Conservation (phyloP, 2,797 vertebrate genomes). For the Astyanax mexicanus region DNA sequence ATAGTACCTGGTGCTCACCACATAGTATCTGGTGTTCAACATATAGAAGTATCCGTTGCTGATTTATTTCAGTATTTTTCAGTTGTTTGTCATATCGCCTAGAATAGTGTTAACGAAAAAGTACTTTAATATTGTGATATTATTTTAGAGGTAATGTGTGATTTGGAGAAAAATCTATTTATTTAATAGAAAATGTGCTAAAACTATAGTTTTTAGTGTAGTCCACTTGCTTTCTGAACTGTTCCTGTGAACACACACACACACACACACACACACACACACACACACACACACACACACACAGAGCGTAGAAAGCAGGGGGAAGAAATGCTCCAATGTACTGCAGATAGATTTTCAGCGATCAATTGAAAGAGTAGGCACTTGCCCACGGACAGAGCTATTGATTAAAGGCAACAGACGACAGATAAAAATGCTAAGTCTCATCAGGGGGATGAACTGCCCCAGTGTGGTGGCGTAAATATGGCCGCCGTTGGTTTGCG, state of each 20-base stretch:
- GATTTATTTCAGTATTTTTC: too few relatives aligned
- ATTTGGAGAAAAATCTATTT: constrained; percentile 34
- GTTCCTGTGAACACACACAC: constrained; percentile 3
- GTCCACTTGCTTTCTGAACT: constrained; percentile 19
- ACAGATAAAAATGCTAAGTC: constrained; percentile 78
- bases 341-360: constrained; percentile 89
- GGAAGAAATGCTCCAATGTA: constrained; percentile 62
- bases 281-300: constrained; percentile 51
- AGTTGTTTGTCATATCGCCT: too few relatives aligned
- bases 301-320: constrained; percentile 39
- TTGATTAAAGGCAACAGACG: constrained; percentile 86
- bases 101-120: too few relatives aligned
- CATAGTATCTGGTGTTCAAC: too few relatives aligned
- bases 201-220: too few relatives aligned
- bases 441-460: constrained; percentile 77
- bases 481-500: constrained; percentile 66
- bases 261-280: constrained; percentile 55
- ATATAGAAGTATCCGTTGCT: too few relatives aligned
- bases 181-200: constrained; percentile 19
- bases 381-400: constrained; percentile 87
- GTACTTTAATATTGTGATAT: too few relatives aligned
- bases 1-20: too few relatives aligned
- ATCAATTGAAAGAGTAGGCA: constrained; percentile 83
- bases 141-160: too few relatives aligned
- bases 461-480: constrained; percentile 68